Percentiles rank a stretch among this genome's conserved stretches.
These are phyloP conservation scores for Rousettus leschenaultii DNA, from an alignment of 2,113 vertebrate species.

Conservation along the genomic window DNA sequence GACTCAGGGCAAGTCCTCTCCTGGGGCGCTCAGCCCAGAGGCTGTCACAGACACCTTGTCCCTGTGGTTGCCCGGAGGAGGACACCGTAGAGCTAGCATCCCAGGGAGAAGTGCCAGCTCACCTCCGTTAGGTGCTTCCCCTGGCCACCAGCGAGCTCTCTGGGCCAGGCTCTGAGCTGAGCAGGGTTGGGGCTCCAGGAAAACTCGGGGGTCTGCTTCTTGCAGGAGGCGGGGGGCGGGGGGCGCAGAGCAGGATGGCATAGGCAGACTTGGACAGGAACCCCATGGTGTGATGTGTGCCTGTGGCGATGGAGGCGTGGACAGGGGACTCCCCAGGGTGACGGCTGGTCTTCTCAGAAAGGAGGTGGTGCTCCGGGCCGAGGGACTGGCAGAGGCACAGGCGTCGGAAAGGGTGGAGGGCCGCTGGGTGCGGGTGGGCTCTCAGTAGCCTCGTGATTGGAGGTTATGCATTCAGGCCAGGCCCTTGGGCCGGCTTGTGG, in stretches of 20 bases:
- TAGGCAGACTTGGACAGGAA: accelerated
- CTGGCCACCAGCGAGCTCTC: background rate
- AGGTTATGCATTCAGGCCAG: no score
- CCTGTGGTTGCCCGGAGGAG: background rate
- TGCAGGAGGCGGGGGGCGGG: no score
- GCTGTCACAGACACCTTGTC: no score
- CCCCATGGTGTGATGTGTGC: accelerated
- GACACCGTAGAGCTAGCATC: background rate
- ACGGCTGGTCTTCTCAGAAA: accelerated
- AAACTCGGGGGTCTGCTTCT: background rate
- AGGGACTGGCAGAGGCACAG: background rate
- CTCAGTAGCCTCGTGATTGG: background rate
- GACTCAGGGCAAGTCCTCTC: background rate
- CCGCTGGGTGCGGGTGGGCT: accelerated
- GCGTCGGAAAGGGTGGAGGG: background rate
- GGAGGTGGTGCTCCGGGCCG: background rate
- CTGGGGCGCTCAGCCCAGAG: background rate
- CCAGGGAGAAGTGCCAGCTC: background rate
- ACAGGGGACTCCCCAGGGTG: no score
- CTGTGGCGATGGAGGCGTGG: background rate
- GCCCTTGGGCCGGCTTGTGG: background rate
- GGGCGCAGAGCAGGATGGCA: background rate
- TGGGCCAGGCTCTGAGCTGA: background rate
- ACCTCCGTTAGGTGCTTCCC: background rate
- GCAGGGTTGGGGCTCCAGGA: accelerated